phyloP scores from a whole-genome alignment of 2,888 invertebrate species.

The Melanargia galathea region DNA sequence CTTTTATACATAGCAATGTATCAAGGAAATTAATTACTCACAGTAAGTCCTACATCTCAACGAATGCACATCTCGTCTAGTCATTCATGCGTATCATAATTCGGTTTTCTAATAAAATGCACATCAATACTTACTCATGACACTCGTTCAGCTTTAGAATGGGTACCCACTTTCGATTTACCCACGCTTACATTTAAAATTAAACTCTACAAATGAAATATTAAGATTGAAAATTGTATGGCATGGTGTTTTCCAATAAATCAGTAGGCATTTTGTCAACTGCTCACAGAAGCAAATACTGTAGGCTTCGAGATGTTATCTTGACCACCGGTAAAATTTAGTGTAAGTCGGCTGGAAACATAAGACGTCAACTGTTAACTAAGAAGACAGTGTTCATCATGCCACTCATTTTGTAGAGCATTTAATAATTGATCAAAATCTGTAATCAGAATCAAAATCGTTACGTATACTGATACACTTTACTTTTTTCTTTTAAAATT shows the following conservation, averaged over 20 bases:
- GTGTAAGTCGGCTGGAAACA: slow-evolving; percentile 66
- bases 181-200: background rate
- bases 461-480: background rate
- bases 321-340: slow-evolving; percentile 63
- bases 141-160: slow-evolving; percentile 26
- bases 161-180: slow-evolving; percentile 18
- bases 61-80: slow-evolving; percentile 22
- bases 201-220: background rate
- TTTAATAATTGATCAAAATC: slow-evolving; percentile 23
- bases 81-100: slow-evolving; percentile 25
- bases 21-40: slow-evolving; percentile 22
- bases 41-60: slow-evolving; percentile 17
- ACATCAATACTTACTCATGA: slow-evolving; percentile 33
- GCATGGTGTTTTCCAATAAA: slow-evolving; percentile 42
- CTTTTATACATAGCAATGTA: background rate
- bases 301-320: slow-evolving; percentile 61
- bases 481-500: background rate
- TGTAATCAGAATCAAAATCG: slow-evolving; percentile 10
- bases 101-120: slow-evolving; percentile 33
- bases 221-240: slow-evolving; percentile 9
- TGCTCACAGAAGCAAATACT: slow-evolving; percentile 52
- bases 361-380: slow-evolving; percentile 46
- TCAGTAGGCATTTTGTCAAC: slow-evolving; percentile 54
- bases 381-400: slow-evolving; percentile 31
- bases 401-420: slow-evolving; percentile 29